These are phyloP conservation scores for Heteromyza rotundicornis DNA, from an alignment of 2,888 invertebrate genomes.

Conservation along the genomic window DNA sequence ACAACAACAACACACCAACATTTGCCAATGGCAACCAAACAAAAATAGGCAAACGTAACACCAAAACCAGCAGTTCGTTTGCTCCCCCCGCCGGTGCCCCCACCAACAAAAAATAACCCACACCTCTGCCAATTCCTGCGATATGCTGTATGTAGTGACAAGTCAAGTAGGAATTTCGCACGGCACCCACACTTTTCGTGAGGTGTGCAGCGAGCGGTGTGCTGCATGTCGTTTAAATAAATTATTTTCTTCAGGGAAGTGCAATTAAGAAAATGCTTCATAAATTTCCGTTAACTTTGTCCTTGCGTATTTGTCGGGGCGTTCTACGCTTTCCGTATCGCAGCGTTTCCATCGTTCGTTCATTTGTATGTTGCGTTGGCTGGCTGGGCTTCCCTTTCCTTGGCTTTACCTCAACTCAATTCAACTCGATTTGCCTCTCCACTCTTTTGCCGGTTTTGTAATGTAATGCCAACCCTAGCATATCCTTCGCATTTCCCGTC, in stretches of 20 bases:
- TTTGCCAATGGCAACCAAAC: conserved; percentile 32
- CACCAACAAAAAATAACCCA: no score
- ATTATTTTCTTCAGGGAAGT: conserved; percentile 59
- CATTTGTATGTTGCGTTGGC: no score
- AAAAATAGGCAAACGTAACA: no score
- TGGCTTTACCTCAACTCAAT: no score
- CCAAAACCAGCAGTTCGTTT: background rate
- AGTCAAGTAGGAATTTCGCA: background rate
- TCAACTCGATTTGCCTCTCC: no score
- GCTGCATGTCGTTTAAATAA: conserved; percentile 60
- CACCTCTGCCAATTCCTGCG: no score
- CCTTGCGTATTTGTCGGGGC: conserved; percentile 29
- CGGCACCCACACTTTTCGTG: background rate
- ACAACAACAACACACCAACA: conserved; percentile 30
- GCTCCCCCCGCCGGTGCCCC: background rate
- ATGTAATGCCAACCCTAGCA: no score
- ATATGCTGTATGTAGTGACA: no score
- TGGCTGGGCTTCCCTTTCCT: background rate
- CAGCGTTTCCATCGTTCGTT: background rate
- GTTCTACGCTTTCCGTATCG: background rate
- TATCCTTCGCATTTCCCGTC: background rate
- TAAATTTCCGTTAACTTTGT: conserved; percentile 55
- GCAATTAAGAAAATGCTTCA: conserved; percentile 62
- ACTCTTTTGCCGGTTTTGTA: no score
- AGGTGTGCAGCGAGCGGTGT: background rate